These are phyloP conservation scores for Gallinago nigripennis DNA, from an alignment of 2,797 vertebrate genomes.

Conservation along the genomic window DNA sequence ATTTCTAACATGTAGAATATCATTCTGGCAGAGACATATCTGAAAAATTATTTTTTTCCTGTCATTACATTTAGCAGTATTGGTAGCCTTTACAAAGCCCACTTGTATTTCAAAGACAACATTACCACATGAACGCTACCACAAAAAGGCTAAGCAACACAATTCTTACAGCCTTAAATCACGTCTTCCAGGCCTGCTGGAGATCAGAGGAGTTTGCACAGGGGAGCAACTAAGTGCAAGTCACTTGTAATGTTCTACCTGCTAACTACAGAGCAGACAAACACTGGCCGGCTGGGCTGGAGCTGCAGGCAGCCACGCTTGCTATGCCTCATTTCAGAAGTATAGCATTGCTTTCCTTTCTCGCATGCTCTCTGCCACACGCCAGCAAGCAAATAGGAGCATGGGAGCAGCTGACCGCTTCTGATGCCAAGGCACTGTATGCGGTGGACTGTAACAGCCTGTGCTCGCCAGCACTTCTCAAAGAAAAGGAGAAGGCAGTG, in stretches of 20 bases:
- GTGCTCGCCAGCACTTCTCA: not conserved
- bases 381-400: not conserved
- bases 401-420: not conserved
- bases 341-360: not conserved
- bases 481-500: not conserved
- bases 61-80: not conserved
- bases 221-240: not conserved
- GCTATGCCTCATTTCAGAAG: not conserved
- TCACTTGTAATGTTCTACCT: slow-evolving; percentile 17
- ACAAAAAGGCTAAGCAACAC: not conserved
- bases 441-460: not conserved
- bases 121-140: not conserved
- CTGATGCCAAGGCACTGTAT: slow-evolving; percentile 10
- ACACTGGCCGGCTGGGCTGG: not conserved
- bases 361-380: not conserved
- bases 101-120: not conserved
- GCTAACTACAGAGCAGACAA: slow-evolving; percentile 11
- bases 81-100: not conserved
- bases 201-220: not conserved
- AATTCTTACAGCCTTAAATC: not conserved
- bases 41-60: not conserved
- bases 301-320: not conserved
- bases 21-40: not conserved
- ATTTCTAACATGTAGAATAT: not conserved
- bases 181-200: not conserved